Evolutionary conservation across 2,797 vertebrate species (phyloP), one percentile per base, ranked within the genome.

Genomic region (Lagodon rhomboides): DNA sequence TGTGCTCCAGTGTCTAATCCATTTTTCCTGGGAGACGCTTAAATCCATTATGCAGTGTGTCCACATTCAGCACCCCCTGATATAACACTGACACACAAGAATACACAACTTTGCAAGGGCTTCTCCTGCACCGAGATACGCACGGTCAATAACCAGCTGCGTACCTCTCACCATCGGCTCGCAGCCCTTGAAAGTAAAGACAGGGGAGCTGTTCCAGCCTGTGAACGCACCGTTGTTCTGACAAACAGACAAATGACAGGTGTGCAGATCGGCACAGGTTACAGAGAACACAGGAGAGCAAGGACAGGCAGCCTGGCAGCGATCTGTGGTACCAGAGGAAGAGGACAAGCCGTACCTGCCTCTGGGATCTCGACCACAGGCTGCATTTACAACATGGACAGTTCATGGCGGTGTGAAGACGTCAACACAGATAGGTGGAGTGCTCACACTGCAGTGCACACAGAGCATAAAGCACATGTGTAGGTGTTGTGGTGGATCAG

Each of bases 1-100:
- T 89, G 80, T 85, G 68, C 73, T 81, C 67, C 44, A 75, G 71
- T 71, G 83, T 89, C 75, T 88, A 81, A 93, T 89, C 76, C 80
- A 89, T 89, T 88, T 84, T 84, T 85, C 80, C 77, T 82, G 64
- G 75, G 79, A 89, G 76, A 81, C 71, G 74, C 61, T 88, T 90
- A 80, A 87, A 91, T 83, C 80, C 82, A 91, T 89, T 86, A 78
- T 81, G 81, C 76, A 70, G 76, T 73, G 79, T 67, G 30, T 41
- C 68, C 76, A 87, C 73, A 85, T 88, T 83, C 83, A 79, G 78
- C 46, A 68, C 18, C 51, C 68, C 13, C 54, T 67, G 43, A 72
- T 73, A 84, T 23, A 89, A 77, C 77, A 79, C 30, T 71, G 69
- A 64, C 69, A 79, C 49, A 79, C 44, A 78, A 38, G n/a, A 30